Evolutionary conservation across 2,888 invertebrate species (phyloP), one percentile per base, ranked within the genome.

Genomic region (Poecilobothrus nobilitatus): DNA sequence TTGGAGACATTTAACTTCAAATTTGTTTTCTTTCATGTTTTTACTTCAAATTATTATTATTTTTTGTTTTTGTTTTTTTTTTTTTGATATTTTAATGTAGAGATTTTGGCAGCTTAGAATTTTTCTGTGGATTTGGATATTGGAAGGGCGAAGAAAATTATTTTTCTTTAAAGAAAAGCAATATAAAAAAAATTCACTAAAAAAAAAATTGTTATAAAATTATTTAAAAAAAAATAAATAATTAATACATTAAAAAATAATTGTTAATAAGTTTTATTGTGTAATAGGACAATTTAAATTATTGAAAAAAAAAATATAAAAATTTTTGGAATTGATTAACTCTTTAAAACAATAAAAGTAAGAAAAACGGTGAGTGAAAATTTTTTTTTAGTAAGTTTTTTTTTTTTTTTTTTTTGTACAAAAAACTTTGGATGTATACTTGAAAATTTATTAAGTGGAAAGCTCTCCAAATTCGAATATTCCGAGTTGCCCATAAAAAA

Each of bases 141-240:
- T 53, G 53, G 53, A 53, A 53, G 53, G 53, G 53, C 53, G 53
- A 53, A 53, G 53, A 53, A 53, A 53, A 53, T 53, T 12, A 53
- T 53, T 53, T 53, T 53, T 53, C 53, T 18, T 53, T 12, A 53
- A 53, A 53, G 53, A 53, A 53, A 53, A 53, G 53, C 53, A 53
- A 53, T 53, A 53, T 18, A 53, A 53, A 53, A 53, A 53, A 53
- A 18, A 53, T 53, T 53, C 6, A 53, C 53, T 18, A 18, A 53
- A 53, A 53, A 41, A 41, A 41, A 41, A n/a, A 44, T 44, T 44
- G 18, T 53, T 53, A 53, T 18, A 53, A 53, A 53, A 53, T 53
- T 18, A 18, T 53, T 53, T 53, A 53, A 53, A 53, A 53, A 53
- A 15, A 18, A 53, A 53, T 41, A 12, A 53, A 53, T 37, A 53